Percentiles rank a stretch among this genome's conserved stretches.
Evolutionary conservation across 2,888 invertebrate genomes (phyloP).

Genomic region (Strigamia crassipes): DNA sequence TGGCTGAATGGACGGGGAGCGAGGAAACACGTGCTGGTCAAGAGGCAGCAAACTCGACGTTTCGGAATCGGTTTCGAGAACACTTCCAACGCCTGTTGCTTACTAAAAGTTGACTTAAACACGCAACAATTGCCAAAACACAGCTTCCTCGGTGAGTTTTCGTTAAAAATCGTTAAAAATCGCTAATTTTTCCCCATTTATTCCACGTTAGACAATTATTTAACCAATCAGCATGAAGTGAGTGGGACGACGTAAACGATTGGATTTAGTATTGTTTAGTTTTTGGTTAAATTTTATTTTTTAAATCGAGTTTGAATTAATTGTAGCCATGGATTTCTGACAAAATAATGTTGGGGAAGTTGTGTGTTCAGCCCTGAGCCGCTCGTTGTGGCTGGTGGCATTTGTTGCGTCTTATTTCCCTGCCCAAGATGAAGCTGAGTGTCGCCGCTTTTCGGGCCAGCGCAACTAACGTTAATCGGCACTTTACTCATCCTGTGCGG

Average conservation of each 20-base stretch:
- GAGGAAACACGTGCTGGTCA: background rate
- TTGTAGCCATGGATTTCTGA: background rate
- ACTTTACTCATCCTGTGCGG: conserved; percentile 50
- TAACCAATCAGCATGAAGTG: background rate
- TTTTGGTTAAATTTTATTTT: background rate
- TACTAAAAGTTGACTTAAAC: background rate
- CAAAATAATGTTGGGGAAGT: background rate
- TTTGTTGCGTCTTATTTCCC: background rate
- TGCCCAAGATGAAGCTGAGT: conserved; percentile 52
- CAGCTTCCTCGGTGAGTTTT: background rate
- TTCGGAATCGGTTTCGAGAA: background rate
- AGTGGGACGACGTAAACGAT: no score
- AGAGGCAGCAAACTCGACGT: background rate
- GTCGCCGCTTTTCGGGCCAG: conserved; percentile 52
- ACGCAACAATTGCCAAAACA: background rate
- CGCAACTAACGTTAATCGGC: conserved; percentile 50
- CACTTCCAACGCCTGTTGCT: conserved; percentile 7
- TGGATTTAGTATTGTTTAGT: background rate
- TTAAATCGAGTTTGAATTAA: background rate
- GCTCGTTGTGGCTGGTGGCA: background rate
- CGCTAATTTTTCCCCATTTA: no score
- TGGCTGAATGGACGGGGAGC: conserved; percentile 15
- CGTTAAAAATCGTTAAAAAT: no score
- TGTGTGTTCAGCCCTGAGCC: conserved; percentile 1
- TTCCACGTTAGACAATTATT: background rate